These are phyloP conservation scores for Phoxinus dragarum DNA, from an alignment of 2,797 vertebrate genomes.

Conservation along the genomic window DNA sequence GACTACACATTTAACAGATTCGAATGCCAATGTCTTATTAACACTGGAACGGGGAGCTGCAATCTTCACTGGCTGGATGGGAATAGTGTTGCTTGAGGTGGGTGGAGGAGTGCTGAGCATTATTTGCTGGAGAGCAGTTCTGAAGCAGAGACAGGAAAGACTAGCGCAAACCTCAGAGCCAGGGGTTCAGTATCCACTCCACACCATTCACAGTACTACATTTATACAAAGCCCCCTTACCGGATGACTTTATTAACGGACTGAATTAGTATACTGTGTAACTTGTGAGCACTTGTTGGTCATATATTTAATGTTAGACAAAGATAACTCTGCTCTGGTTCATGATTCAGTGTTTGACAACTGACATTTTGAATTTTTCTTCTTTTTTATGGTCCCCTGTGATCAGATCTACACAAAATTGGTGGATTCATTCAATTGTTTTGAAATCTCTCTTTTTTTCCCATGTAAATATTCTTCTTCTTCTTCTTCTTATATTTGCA, in stretches of 20 bases:
- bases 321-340: neutral
- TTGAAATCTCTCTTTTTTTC: neutral
- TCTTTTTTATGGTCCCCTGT: neutral
- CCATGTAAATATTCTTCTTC: neutral
- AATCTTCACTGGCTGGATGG: conserved; percentile 89
- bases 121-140: conserved; percentile 71
- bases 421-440: neutral
- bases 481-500: neutral
- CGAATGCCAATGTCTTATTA: conserved; percentile 78
- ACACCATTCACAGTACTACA: conserved; percentile 70
- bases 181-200: conserved; percentile 67
- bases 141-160: conserved; percentile 16
- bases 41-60: conserved; percentile 86
- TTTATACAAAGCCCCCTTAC: conserved; percentile 68
- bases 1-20: conserved; percentile 83
- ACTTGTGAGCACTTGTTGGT: neutral
- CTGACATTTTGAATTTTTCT: neutral
- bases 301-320: neutral
- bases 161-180: conserved; percentile 37
- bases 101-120: conserved; percentile 85
- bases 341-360: neutral
- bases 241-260: neutral
- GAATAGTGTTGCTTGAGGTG: conserved; percentile 77
- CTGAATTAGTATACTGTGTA: neutral
- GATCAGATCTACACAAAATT: neutral